These are phyloP conservation scores for Danio choprae DNA, from an alignment of 2,797 vertebrate genomes.

Conservation along the genomic window DNA sequence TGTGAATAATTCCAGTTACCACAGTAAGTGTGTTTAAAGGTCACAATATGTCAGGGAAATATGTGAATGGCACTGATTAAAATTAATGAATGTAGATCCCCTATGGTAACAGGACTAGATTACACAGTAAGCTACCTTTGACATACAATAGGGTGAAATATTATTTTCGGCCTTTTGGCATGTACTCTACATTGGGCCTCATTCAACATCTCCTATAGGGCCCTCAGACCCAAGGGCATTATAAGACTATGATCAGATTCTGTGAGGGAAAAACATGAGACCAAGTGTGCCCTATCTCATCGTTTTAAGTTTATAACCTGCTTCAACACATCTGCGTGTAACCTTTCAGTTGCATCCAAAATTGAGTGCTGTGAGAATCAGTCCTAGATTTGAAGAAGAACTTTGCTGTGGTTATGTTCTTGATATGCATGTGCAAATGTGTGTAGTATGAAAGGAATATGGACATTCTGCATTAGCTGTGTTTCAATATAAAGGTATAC, in stretches of 20 bases:
- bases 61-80: background rate
- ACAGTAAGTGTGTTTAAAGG: constrained; percentile 8
- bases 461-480: too few relatives aligned
- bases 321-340: background rate
- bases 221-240: background rate
- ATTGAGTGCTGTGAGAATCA: background rate
- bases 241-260: background rate
- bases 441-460: background rate
- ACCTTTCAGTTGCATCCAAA: background rate
- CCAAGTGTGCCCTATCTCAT: background rate
- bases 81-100: background rate
- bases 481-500: too few relatives aligned
- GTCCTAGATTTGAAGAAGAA: background rate
- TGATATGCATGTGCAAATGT: background rate
- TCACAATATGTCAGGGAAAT: constrained; percentile 15
- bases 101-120: background rate
- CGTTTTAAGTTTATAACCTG: background rate
- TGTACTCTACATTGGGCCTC: background rate
- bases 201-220: background rate
- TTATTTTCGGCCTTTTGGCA: background rate
- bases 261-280: background rate
- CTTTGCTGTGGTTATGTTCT: background rate
- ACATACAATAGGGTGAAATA: background rate
- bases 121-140: background rate
- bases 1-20: background rate